These are phyloP conservation scores for Pasiphila rectangulata DNA, from an alignment of 2,888 invertebrate genomes.

Conservation along the genomic window DNA sequence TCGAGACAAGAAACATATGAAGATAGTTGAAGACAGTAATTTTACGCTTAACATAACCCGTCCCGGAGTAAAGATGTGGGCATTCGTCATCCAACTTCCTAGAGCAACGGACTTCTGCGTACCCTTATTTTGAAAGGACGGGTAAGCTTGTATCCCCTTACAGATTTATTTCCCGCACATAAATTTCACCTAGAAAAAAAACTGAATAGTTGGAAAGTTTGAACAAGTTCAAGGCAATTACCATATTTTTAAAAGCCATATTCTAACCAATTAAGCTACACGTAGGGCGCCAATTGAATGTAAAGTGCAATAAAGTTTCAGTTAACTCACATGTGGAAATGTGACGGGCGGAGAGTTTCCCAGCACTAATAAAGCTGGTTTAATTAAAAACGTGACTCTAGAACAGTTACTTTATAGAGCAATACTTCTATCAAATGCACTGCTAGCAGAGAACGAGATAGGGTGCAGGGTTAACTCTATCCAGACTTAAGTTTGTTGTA, in stretches of 20 bases:
- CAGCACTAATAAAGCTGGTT: constrained; percentile 51
- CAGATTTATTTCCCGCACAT: constrained; percentile 64
- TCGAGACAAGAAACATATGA: constrained; percentile 50
- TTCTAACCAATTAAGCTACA: constrained; percentile 32
- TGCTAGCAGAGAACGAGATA: constrained; percentile 28
- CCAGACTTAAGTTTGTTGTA: constrained; percentile 27
- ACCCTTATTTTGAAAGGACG: constrained; percentile 64
- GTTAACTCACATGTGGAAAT: constrained; percentile 48
- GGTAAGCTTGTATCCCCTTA: constrained; percentile 65
- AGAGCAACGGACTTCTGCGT: constrained; percentile 48
- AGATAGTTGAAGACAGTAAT: constrained; percentile 70
- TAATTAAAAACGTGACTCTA: constrained; percentile 67
- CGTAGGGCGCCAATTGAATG: constrained; percentile 45
- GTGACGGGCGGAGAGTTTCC: constrained; percentile 53
- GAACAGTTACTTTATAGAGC: constrained; percentile 36
- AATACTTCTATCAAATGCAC: constrained; percentile 34
- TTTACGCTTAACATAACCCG: constrained; percentile 76
- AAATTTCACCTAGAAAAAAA: constrained; percentile 51
- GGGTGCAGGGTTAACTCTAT: constrained; percentile 24
- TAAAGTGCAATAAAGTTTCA: constrained; percentile 46
- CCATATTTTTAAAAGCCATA: constrained; percentile 28
- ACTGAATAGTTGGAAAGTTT: constrained; percentile 40
- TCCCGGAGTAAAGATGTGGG: constrained; percentile 57
- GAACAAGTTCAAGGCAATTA: constrained; percentile 36
- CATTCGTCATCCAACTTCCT: constrained; percentile 70